A percentile compares a stretch with the other conserved stretches of the same genome.
Conservation (phyloP, 2,113 vertebrate genomes). For the Synchiropus splendidus region DNA sequence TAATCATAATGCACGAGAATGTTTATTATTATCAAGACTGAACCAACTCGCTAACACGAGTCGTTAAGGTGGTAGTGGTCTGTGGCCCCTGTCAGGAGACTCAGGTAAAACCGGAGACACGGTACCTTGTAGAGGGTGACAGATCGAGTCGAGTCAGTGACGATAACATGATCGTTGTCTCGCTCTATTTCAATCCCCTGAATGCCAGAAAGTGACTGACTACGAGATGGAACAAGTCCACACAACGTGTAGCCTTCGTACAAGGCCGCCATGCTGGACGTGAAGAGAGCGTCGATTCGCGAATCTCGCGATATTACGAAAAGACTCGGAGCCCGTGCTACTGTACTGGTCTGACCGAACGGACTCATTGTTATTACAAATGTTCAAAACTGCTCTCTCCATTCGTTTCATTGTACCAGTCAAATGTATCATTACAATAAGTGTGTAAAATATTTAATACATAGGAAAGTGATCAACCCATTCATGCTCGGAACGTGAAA, state of each 20-base stretch:
- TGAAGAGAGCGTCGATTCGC: constrained; percentile 23
- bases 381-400: too few species aligned
- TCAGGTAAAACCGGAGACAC: background rate
- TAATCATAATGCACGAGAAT: too few species aligned
- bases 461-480: too few species aligned
- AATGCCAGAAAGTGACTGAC: constrained; percentile 46
- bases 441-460: too few species aligned
- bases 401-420: too few species aligned
- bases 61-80: constrained; percentile 2
- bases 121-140: constrained; percentile 85
- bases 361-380: too few species aligned
- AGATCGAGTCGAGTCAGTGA: constrained; percentile 75
- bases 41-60: constrained; percentile 37
- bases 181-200: constrained; percentile 69
- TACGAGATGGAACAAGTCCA: constrained; percentile 48
- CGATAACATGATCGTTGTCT: constrained; percentile 75
- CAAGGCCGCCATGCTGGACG: constrained; percentile 79
- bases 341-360: too few species aligned
- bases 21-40: too few species aligned
- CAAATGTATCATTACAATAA: too few species aligned
- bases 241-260: constrained; percentile 83
- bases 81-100: constrained; percentile 1
- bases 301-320: constrained; percentile 35
- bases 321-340: too few species aligned
- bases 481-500: too few species aligned